A percentile compares a stretch with the other conserved stretches of the same genome.
Evolutionary conservation across 2,888 invertebrate genomes (phyloP).

Genomic region (Spilosoma lubricipeda): DNA sequence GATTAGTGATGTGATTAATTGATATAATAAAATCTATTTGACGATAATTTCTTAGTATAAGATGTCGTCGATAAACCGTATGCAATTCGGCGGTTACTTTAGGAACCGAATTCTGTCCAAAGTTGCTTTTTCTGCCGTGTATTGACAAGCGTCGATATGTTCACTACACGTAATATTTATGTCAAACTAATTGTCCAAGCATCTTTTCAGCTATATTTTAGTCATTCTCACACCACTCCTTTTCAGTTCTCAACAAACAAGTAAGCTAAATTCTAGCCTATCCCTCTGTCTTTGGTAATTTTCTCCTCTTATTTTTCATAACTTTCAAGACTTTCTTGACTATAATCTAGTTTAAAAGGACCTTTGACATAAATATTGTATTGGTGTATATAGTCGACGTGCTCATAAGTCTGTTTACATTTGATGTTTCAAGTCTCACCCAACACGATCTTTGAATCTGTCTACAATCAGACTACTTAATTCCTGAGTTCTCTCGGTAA

Average conservation of each 20-base stretch:
- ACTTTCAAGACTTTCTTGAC: too few relatives aligned
- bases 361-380: conserved; percentile 1
- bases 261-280: too few relatives aligned
- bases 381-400: conserved; percentile 18
- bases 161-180: conserved; percentile 6
- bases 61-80: conserved; percentile 26
- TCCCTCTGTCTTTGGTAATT: too few relatives aligned
- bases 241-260: too few relatives aligned
- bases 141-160: conserved; percentile 31
- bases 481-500: conserved; percentile 80
- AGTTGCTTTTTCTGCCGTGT: conserved; percentile 59
- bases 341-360: neutral
- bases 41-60: conserved; percentile 40
- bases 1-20: conserved; percentile 53
- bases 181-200: neutral
- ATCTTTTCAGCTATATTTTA: neutral
- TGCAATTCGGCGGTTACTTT: conserved; percentile 45
- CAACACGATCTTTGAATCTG: conserved; percentile 50
- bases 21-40: conserved; percentile 48
- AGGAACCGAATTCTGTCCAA: conserved; percentile 63
- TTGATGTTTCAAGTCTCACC: conserved; percentile 21
- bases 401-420: conserved; percentile 22
- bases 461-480: conserved; percentile 68
- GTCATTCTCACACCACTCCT: neutral
- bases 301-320: too few relatives aligned